Evolutionary conservation across 2,888 invertebrate genomes (phyloP), one percentile per base, ranked within the genome.

Genomic region (Temnothorax rugatulus): DNA sequence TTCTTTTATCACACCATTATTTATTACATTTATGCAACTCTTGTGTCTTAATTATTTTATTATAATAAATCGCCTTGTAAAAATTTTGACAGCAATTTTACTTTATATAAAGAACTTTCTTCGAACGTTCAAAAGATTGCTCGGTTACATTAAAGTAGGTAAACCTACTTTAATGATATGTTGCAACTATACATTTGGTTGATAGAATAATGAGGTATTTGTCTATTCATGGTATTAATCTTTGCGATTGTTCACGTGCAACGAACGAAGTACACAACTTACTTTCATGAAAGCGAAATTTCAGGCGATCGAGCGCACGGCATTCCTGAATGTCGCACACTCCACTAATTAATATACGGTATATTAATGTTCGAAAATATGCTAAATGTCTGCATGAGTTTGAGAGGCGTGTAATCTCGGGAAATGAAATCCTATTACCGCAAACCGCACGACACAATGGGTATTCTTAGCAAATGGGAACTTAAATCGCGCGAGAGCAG

Each of bases 401-500:
- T 54, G 34, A 57, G 29, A 25, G 29, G 38, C 13, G 41, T 44
- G 38, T 47, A 47, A 73, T 77, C 29, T 66, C 25, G 9, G 25
- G n/a, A 71, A 71, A 21, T 77, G 18, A 71, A 77, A 77, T 66
- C 18, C 41, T 18, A 47, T 75, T 47, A 41, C 68, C 76, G 13
- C 76, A 66, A 76, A 76, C 68, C 76, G 15, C 76, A 76, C 38
- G 25, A 38, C 66, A 76, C 34, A 64, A 76, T 76, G 2, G 34
- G 1, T 76, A 66, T 64, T 66, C 21, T 34, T 66, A 18, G 34
- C 15, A 38, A 50, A 75, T 61, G 7, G 47, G n/a, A 34, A n/a
- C 34, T 75, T 50, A 50, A 76, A 76, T 76, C 34, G 38, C 9
- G 18, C 11, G 29, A 29, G 29, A 29, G 29, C 4, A 52, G 34